Conservation (phyloP, 2,113 vertebrate genomes). For the Phyllostomus discolor region DNA sequence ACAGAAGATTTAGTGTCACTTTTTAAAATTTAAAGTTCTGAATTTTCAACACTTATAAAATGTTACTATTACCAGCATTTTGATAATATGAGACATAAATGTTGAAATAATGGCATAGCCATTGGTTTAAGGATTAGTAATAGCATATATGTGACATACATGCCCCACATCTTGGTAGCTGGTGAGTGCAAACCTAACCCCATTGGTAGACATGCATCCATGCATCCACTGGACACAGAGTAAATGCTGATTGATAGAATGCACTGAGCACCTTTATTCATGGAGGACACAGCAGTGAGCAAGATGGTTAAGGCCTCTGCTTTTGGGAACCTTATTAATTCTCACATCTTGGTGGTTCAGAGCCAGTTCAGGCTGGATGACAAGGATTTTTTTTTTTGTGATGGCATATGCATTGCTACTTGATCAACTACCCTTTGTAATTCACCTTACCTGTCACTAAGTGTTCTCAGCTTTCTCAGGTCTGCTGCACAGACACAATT, state of each 20-base stretch:
- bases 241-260: neutral
- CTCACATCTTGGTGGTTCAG: neutral
- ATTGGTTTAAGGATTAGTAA: conserved; percentile 12
- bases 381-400: neutral
- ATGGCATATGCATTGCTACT: neutral
- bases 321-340: neutral
- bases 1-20: neutral
- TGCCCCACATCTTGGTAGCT: neutral
- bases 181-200: neutral
- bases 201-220: neutral
- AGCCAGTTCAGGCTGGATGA: neutral
- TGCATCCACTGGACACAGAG: no score
- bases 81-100: neutral
- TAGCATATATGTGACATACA: neutral
- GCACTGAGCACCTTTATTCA: neutral
- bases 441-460: neutral
- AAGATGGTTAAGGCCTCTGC: neutral
- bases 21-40: neutral
- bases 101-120: neutral
- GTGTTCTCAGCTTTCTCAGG: neutral
- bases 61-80: neutral
- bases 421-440: neutral
- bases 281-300: neutral
- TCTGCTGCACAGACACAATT: neutral
- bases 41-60: neutral